Evolutionary conservation across 2,888 invertebrate genomes (phyloP).

Genomic region (Tupiocoris notatus): DNA sequence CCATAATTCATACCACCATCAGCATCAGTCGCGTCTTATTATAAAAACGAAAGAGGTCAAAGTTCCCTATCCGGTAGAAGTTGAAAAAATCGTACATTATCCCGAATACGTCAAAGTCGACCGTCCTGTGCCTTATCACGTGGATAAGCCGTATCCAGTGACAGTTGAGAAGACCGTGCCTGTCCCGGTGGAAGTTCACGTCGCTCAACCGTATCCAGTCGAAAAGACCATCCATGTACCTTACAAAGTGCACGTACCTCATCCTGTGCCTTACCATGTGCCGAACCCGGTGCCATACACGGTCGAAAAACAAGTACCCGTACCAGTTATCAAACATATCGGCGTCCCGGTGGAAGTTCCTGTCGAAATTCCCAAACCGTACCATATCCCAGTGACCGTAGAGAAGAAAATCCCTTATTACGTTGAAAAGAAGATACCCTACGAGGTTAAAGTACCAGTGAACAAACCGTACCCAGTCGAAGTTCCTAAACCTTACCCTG

Average conservation of each 20-base stretch:
- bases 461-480: constrained; percentile 58
- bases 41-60: constrained; percentile 71
- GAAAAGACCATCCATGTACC: constrained; percentile 57
- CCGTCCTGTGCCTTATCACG: constrained; percentile 65
- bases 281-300: constrained; percentile 76
- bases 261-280: constrained; percentile 61
- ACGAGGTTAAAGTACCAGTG: constrained; percentile 68
- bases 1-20: constrained; percentile 48
- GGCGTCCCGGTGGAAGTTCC: constrained; percentile 69
- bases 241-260: constrained; percentile 66
- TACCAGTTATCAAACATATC: constrained; percentile 51
- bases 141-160: constrained; percentile 76
- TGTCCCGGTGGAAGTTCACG: constrained; percentile 67
- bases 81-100: constrained; percentile 63
- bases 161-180: constrained; percentile 58
- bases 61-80: constrained; percentile 67
- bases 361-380: constrained; percentile 55
- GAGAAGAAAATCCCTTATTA: constrained; percentile 54
- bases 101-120: constrained; percentile 63
- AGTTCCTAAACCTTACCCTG: constrained; percentile 75
- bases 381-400: constrained; percentile 58
- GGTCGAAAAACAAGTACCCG: constrained; percentile 64
- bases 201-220: constrained; percentile 53
- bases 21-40: constrained; percentile 68
- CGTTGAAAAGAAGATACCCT: constrained; percentile 49